These are phyloP conservation scores for Zygothrica quintamaculata DNA, from an alignment of 2,888 invertebrate genomes.

Conservation along the genomic window DNA sequence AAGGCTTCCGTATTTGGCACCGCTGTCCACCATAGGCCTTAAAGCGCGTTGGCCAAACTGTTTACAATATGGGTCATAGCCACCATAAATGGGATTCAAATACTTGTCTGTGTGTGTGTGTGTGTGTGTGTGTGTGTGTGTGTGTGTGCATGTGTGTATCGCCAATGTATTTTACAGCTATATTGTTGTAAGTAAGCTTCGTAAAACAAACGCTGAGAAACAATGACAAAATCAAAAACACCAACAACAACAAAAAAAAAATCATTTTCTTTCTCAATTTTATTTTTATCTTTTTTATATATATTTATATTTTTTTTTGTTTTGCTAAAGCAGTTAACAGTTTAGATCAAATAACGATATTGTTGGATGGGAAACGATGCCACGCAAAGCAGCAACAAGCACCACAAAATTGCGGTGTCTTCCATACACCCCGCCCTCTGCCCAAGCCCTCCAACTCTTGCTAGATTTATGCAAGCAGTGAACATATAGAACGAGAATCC, in stretches of 20 bases:
- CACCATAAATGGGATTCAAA: constrained; percentile 43
- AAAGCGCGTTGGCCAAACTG: constrained; percentile 42
- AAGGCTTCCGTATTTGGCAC: constrained; percentile 77
- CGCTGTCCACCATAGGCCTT: constrained; percentile 17
- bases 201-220: neutral
- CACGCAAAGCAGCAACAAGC: constrained; percentile 14
- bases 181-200: too few species aligned
- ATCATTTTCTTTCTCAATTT: too few species aligned
- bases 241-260: constrained; percentile 8
- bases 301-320: neutral
- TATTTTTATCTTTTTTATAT: too few species aligned
- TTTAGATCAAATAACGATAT: constrained; percentile 34
- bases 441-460: neutral
- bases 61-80: constrained; percentile 53
- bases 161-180: constrained; percentile 52
- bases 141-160: constrained; percentile 2
- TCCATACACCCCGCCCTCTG: neutral
- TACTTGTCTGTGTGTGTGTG: neutral
- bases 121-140: constrained; percentile 1
- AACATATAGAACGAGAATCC: constrained; percentile 12
- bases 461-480: constrained; percentile 23
- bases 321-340: constrained; percentile 41
- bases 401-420: constrained; percentile 39
- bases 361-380: constrained; percentile 32
- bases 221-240: neutral